Evolutionary conservation across 2,888 invertebrate genomes (phyloP).

Genomic region (Gastracanthus pulcherrimus): DNA sequence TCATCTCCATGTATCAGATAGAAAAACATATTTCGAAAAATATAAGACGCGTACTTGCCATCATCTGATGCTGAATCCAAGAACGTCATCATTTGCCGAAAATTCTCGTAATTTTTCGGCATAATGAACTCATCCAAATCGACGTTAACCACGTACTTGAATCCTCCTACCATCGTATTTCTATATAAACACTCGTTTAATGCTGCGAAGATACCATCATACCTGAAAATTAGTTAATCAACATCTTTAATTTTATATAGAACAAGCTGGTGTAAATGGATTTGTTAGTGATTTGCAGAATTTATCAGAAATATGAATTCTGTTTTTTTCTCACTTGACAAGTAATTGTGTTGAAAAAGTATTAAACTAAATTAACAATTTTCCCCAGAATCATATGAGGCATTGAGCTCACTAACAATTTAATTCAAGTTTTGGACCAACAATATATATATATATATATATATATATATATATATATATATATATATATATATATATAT

Average conservation of each 20-base stretch:
- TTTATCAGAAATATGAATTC: too few species aligned
- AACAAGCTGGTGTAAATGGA: too few species aligned
- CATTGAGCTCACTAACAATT: too few species aligned
- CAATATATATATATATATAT: too few species aligned
- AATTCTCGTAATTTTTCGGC: conserved; percentile 65
- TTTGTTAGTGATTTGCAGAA: too few species aligned
- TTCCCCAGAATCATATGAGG: too few species aligned
- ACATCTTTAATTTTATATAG: background rate
- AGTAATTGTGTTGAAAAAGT: too few species aligned
- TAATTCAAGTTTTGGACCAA: too few species aligned
- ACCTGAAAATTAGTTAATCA: conserved; percentile 63
- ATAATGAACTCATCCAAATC: conserved; percentile 74
- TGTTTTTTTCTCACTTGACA: too few species aligned
- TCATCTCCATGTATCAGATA: conserved; percentile 78
- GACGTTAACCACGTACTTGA: conserved; percentile 66
- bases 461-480: too few species aligned
- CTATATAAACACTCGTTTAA: conserved; percentile 73
- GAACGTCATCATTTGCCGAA: conserved; percentile 70
- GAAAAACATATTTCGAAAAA: conserved; percentile 79
- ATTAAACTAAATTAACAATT: too few species aligned
- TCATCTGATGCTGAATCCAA: conserved; percentile 52
- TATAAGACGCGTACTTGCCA: conserved; percentile 72
- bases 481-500: too few species aligned
- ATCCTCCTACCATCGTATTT: conserved; percentile 69
- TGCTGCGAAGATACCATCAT: conserved; percentile 73